phyloP scores from a whole-genome alignment of 2,888 invertebrate genomes.

The Ochropleura leucogaster region DNA sequence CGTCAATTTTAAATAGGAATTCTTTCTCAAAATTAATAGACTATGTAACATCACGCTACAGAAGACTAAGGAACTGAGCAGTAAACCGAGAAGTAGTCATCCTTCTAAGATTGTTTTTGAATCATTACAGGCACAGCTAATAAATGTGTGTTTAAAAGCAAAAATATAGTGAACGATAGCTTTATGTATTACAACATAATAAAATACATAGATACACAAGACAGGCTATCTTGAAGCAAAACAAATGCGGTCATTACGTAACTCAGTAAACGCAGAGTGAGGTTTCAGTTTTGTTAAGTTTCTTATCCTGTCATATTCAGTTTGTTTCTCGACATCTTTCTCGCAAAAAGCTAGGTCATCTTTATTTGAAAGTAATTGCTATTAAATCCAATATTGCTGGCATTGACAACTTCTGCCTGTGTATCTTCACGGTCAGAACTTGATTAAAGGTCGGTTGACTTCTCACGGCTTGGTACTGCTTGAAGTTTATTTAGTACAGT shows the following conservation, averaged over 20 bases:
- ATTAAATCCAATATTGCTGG: slow-evolving; percentile 35
- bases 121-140: too few relatives aligned
- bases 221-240: neutral
- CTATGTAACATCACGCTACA: too few relatives aligned
- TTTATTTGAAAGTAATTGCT: slow-evolving; percentile 39
- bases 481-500: slow-evolving; percentile 28
- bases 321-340: slow-evolving; percentile 3
- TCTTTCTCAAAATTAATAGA: too few relatives aligned
- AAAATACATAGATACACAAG: neutral
- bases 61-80: too few relatives aligned
- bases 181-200: neutral
- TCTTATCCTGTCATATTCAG: neutral
- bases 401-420: slow-evolving; percentile 51
- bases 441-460: slow-evolving; percentile 26
- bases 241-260: neutral
- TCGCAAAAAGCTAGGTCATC: slow-evolving; percentile 28
- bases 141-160: too few relatives aligned
- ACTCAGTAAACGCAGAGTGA: neutral
- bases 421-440: slow-evolving; percentile 53
- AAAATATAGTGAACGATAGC: too few relatives aligned
- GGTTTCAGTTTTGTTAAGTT: neutral
- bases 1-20: too few relatives aligned
- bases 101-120: too few relatives aligned
- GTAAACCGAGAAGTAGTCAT: too few relatives aligned
- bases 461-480: slow-evolving; percentile 22